Conservation (phyloP, 2,888 invertebrate genomes). For the Antheraea assamensis region DNA sequence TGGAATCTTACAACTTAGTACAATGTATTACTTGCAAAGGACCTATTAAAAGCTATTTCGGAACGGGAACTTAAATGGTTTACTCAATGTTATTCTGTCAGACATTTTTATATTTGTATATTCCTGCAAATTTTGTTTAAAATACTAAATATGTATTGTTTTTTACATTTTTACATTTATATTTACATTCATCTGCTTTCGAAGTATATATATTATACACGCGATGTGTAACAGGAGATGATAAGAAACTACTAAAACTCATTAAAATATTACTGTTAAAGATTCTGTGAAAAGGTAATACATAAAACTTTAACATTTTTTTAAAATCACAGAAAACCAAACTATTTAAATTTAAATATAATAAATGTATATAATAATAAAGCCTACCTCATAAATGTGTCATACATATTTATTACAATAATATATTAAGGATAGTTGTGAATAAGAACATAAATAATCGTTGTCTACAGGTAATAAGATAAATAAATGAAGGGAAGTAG, state of each 20-base stretch:
- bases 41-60: conserved; percentile 3
- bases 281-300: no score
- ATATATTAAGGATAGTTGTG: conserved; percentile 18
- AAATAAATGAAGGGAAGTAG: conserved; percentile 25
- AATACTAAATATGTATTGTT: neutral
- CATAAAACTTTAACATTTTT: neutral
- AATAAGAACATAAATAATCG: conserved; percentile 22
- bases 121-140: neutral
- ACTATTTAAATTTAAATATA: neutral
- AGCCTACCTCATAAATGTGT: neutral
- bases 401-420: conserved; percentile 24
- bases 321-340: neutral
- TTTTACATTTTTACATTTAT: neutral
- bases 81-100: neutral
- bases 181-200: neutral
- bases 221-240: neutral
- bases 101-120: neutral
- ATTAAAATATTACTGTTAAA: no score
- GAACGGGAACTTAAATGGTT: neutral
- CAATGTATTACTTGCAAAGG: neutral
- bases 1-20: neutral
- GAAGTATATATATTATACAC: neutral
- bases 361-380: no score
- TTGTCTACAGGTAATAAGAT: conserved; percentile 26
- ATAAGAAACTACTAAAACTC: neutral